A percentile compares a stretch with the other conserved stretches of the same genome.
Evolutionary conservation across 2,113 vertebrate genomes (phyloP).

Genomic region (Muntiacus reevesi): DNA sequence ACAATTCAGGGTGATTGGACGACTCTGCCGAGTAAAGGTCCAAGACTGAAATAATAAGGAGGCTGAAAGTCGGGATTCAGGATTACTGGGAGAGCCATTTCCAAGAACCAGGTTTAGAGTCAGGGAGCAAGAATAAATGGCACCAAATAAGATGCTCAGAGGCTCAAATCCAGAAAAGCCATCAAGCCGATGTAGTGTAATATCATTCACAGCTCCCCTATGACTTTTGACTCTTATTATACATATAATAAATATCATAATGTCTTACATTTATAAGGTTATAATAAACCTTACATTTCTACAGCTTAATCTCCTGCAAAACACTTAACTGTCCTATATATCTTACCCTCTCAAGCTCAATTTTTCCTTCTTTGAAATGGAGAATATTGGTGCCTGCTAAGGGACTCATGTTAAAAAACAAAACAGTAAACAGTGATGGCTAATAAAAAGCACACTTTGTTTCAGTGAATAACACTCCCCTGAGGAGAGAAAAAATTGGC

Average conservation of each 20-base stretch:
- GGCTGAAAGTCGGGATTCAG: conserved; percentile 60
- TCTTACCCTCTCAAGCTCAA: background rate
- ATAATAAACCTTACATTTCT: background rate
- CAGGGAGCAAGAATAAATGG: background rate
- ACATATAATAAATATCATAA: background rate
- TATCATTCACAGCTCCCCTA: background rate
- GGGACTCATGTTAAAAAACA: background rate
- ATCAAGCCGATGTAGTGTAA: background rate
- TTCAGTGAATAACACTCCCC: background rate
- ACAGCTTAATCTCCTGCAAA: background rate
- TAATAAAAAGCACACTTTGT: background rate
- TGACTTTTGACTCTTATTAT: background rate
- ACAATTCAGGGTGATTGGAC: conserved; percentile 82
- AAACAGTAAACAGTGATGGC: background rate
- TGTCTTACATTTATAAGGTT: background rate
- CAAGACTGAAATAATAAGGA: conserved; percentile 57
- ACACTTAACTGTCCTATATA: background rate
- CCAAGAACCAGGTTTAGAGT: conserved; percentile 3
- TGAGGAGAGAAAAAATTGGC: conserved; percentile 4
- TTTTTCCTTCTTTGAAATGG: background rate
- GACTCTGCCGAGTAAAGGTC: conserved; percentile 64
- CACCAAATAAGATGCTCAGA: background rate
- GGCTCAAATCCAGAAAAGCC: background rate
- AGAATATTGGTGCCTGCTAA: background rate
- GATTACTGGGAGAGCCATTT: conserved; percentile 49